Evolutionary conservation across 2,888 invertebrate genomes (phyloP).

Genomic region (Deilephila elpenor): DNA sequence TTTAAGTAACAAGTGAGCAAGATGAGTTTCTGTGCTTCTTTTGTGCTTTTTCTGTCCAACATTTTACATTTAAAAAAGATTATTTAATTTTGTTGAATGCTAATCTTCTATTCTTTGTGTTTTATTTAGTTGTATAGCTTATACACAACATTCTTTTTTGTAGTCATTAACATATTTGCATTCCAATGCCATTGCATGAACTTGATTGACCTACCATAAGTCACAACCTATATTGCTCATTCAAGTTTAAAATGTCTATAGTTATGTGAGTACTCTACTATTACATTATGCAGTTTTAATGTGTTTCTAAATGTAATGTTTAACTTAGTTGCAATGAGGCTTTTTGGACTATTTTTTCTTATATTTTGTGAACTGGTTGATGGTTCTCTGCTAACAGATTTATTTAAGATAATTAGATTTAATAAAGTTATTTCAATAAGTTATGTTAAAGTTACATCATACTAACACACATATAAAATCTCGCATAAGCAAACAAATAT

Average conservation of each 20-base stretch:
- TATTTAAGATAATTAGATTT: too few species aligned
- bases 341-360: too few species aligned
- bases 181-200: neutral
- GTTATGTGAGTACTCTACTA: neutral
- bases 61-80: too few species aligned
- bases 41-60: too few species aligned
- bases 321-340: too few species aligned
- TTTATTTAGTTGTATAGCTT: neutral
- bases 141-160: neutral
- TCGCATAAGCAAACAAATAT: conserved; percentile 8
- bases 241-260: neutral
- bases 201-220: conserved; percentile 16
- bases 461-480: neutral
- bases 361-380: too few species aligned
- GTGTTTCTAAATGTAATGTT: too few species aligned
- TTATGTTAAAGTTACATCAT: neutral
- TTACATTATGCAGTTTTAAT: too few species aligned
- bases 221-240: neutral
- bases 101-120: neutral
- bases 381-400: too few species aligned
- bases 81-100: too few species aligned
- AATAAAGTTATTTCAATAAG: too few species aligned
- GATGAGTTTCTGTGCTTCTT: neutral
- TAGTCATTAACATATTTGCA: neutral
- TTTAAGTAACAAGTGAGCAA: neutral